Evolutionary conservation across 2,113 vertebrate genomes (phyloP).

Genomic region (Noctilio leporinus): DNA sequence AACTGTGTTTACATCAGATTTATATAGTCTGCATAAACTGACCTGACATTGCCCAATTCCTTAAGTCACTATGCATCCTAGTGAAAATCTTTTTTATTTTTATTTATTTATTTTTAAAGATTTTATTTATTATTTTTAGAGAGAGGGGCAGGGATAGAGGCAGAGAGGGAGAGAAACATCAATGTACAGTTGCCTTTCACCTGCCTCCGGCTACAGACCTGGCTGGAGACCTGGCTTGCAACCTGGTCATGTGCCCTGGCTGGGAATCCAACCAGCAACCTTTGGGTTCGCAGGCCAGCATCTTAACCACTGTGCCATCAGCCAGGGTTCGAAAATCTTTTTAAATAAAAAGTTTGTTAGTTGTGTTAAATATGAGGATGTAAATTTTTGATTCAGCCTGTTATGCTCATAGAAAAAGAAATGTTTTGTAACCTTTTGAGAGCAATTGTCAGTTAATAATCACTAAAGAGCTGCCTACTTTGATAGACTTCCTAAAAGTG

Average conservation of each 20-base stretch:
- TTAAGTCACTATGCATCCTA: constrained; percentile 16
- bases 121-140: too few relatives aligned
- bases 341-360: constrained; percentile 36
- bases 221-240: too few relatives aligned
- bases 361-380: neutral
- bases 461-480: constrained; percentile 32
- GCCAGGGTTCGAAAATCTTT: too few relatives aligned
- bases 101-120: too few relatives aligned
- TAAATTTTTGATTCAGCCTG: constrained; percentile 16
- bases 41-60: neutral
- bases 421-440: constrained; percentile 10
- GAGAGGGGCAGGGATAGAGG: too few relatives aligned
- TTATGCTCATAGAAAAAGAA: neutral
- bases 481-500: constrained; percentile 46
- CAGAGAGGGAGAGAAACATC: too few relatives aligned
- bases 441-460: constrained; percentile 48
- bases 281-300: too few relatives aligned
- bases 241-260: too few relatives aligned
- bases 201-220: too few relatives aligned
- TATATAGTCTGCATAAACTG: neutral
- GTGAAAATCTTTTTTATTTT: neutral
- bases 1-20: constrained; percentile 13
- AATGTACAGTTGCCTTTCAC: too few relatives aligned
- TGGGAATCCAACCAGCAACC: too few relatives aligned
- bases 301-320: too few relatives aligned